Base-by-base conservation (phyloP, 2,888 invertebrate species). In the Autographa pulchrina region DNA sequence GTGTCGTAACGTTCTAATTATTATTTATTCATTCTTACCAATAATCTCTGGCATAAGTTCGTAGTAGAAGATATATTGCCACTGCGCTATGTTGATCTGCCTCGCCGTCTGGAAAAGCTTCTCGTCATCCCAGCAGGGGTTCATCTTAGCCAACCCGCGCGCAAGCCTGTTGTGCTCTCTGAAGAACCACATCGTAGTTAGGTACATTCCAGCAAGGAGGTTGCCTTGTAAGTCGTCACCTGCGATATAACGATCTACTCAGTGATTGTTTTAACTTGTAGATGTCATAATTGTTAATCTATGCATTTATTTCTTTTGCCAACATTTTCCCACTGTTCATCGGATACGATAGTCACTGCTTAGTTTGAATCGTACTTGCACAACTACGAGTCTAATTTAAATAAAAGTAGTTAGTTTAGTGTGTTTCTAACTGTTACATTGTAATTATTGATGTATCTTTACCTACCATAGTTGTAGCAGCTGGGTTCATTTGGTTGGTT, bases 91-190 rank as follows among this genome's bases (percentile, higher is more conserved):
- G 70, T 97, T 97, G 75, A 98, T 97, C 69, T 98, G 96, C 78
- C 98, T 95, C 8, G 88, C 84, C 2, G 84, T 82, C 56, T 82
- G 70, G 93, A 97, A 98, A 1, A 98, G 89, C 3, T 97, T 98
- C 92, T 98, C 98, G 86, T 98, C 98, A 81, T 98, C 97, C 98
- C 98, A 98, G 88, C 98, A 98, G 0, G 98, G 97, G 92, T 98
- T 98, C 0, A 98, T 93, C 56, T 96, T 95, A 0, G 96, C 96
- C 61, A 98, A 90, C 6, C 93, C 96, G 60, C 96, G 96, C 0
- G 98, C 98, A 2, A 98, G 86, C 41, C 97, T 96, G 90, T 98
- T 99, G 91, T 98, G 98, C 87, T 98, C 98, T 67, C 98, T 95
- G 65, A 84, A 87, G 72, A 87, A 85, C 90, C 90, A 89, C 70